Conservation (phyloP, 2,888 invertebrate genomes). For the Muscina levida region DNA sequence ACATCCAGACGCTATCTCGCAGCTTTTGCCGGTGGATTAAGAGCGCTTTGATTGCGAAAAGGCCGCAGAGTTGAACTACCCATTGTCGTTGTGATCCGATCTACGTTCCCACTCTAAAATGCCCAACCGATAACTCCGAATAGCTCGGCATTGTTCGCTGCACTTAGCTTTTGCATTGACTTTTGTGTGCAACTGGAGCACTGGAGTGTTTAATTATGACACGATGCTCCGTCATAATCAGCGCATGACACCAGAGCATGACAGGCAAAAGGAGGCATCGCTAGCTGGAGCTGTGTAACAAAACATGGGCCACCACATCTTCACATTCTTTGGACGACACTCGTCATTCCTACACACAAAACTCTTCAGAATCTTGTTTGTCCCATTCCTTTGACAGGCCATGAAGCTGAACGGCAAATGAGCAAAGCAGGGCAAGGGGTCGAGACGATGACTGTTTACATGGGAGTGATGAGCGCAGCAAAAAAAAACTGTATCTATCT, state of each 20-base stretch:
- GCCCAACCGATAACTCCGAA: background rate
- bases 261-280: constrained; percentile 21
- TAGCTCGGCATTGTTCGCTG: background rate
- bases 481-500: constrained; percentile 47
- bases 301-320: constrained; percentile 10
- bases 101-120: background rate
- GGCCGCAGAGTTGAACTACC: no score
- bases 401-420: constrained; percentile 29
- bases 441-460: no score
- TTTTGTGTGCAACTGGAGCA: constrained; percentile 35
- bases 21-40: no score
- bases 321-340: constrained; percentile 16
- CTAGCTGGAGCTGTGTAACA: background rate
- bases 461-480: no score
- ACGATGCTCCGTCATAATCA: constrained; percentile 77
- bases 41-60: no score
- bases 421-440: background rate
- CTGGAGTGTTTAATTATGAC: constrained; percentile 76
- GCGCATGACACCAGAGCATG: constrained; percentile 71
- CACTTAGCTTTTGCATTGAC: constrained; percentile 29
- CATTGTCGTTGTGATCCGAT: no score
- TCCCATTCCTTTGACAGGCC: constrained; percentile 40
- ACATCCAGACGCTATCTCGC: background rate
- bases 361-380: constrained; percentile 43
- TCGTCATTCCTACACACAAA: constrained; percentile 45